Evolutionary conservation across 2,113 vertebrate species (phyloP), one percentile per base, ranked within the genome.

Genomic region (Chaetops frenatus): DNA sequence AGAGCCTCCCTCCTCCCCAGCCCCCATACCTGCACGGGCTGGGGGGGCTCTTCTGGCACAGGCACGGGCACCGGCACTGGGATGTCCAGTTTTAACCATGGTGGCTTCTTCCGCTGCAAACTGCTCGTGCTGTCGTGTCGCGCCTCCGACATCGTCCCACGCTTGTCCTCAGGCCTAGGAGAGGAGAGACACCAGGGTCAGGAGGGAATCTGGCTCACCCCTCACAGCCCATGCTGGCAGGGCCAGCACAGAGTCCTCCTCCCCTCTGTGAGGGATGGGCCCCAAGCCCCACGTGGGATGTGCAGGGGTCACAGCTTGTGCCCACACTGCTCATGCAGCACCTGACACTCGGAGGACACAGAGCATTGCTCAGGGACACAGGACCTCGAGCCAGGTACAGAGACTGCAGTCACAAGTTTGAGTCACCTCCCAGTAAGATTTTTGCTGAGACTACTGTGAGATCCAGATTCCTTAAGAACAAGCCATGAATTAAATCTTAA

Each of bases 21-120:
- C 8, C 25, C n/a, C 71, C 11, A 36, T 97, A 99, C 99, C 99
- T 98, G 99, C 84, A 98, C 97, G 31, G 98, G 98, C 90, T 97
- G 97, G 10, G 85, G 94, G 10, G 94, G 95, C 94, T 99, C 99
- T 15, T 99, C 99, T 17, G 98, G 96, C 7, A 98, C 96, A 3
- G 96, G 84, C 45, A 97, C 51, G 13, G 98, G 86, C 17, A 92
- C 91, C 1, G 98, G 98, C 94, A 98, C 98, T 0, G 99, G 99
- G 95, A 99, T 99, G 97, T 99, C 99, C 97, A 99, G 98, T 92
- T 98, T 98, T 38, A 99, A 98, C 99, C 99, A 99, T 36, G 99
- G 99, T 0, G 99, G 99, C 96, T 99, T 99, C 97, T 99, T 99
- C 94, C 98, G 98, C 97, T 99, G 99, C 91, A 99, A 98, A 94